Conservation (phyloP, 2,113 vertebrate species). For the Pedetes capensis region DNA sequence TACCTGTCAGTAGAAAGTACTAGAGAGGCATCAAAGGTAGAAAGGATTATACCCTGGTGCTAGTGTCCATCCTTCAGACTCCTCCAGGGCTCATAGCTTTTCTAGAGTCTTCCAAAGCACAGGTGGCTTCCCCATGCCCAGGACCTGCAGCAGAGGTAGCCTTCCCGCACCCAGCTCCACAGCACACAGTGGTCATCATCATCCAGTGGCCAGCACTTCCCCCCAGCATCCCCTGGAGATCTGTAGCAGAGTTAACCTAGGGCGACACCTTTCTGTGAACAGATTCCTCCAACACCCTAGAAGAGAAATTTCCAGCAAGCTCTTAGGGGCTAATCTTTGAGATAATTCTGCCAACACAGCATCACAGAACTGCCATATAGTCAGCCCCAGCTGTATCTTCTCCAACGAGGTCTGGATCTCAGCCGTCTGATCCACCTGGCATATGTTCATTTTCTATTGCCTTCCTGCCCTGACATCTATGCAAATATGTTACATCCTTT, state of each 20-base stretch:
- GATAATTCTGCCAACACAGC: conserved; percentile 1
- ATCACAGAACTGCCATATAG: not conserved
- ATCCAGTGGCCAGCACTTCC: not conserved
- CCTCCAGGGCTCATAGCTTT: not conserved
- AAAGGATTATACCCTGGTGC: not conserved
- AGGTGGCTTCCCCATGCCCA: not conserved
- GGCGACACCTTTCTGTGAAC: not conserved
- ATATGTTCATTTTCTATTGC: not conserved
- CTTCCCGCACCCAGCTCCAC: not conserved
- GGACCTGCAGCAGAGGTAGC: not conserved
- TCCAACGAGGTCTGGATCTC: not conserved
- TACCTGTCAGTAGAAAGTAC: not conserved
- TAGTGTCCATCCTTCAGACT: not conserved
- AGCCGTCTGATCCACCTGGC: not conserved
- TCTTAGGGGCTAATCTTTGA: not conserved
- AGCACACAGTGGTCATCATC: not conserved
- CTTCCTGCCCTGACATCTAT: not conserved
- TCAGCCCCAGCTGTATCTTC: not conserved
- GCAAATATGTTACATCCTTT: not conserved
- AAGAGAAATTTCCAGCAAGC: conserved; percentile 6
- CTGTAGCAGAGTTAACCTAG: not conserved
- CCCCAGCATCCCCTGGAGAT: not conserved
- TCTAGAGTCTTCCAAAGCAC: not conserved
- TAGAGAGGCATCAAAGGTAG: not conserved
- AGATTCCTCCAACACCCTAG: not conserved